These are phyloP conservation scores for Athene noctua DNA, from an alignment of 2,113 vertebrate species.

Conservation along the genomic window DNA sequence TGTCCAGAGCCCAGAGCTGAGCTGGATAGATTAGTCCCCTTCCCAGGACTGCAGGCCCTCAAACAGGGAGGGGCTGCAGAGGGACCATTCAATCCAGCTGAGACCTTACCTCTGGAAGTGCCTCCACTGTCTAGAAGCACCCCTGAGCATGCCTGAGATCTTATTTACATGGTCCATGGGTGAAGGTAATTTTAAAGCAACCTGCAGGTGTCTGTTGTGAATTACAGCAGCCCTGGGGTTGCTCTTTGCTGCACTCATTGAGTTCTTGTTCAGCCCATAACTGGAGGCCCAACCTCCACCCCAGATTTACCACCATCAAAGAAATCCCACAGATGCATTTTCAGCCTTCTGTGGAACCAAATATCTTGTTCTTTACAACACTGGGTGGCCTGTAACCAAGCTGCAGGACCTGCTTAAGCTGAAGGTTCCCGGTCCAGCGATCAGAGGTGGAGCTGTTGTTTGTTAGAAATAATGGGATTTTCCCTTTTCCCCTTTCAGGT, in stretches of 20 bases:
- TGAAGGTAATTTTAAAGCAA: background rate
- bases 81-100: background rate
- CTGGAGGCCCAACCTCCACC: background rate
- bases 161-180: background rate
- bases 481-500: background rate
- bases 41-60: background rate
- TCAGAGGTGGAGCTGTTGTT: background rate
- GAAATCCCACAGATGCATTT: background rate
- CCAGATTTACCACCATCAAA: background rate
- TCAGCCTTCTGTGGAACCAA: background rate
- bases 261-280: background rate
- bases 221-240: background rate
- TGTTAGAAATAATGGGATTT: constrained; percentile 12
- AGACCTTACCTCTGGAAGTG: background rate
- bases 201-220: background rate
- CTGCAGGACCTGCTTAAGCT: background rate
- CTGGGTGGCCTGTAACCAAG: background rate
- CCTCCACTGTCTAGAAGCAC: background rate
- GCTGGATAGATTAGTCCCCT: background rate
- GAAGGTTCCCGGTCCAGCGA: background rate
- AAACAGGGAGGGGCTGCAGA: background rate
- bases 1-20: background rate
- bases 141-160: background rate
- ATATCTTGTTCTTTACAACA: background rate
- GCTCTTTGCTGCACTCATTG: background rate